Evolutionary conservation across 1,140 invertebrate genomes (phyloP).

Genomic region (Bombus cullumanus): DNA sequence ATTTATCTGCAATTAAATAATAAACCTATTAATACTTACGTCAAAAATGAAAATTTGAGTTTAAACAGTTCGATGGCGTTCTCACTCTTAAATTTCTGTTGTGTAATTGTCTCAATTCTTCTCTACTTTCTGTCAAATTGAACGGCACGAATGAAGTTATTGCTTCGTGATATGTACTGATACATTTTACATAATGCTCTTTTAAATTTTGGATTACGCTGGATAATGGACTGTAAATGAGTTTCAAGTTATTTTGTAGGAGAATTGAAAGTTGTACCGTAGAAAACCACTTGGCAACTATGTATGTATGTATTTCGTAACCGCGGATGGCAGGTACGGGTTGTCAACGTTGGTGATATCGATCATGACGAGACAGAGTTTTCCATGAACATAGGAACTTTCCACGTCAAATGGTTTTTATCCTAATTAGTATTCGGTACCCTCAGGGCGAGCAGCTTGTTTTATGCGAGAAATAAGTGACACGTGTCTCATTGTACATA

Average conservation of each 20-base stretch:
- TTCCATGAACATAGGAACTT: slow-evolving; percentile 13
- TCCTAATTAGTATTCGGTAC: slow-evolving; percentile 34
- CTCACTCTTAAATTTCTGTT: no score
- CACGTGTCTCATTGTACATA: background rate
- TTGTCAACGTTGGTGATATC: slow-evolving; percentile 11
- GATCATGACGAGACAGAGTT: slow-evolving; percentile 4
- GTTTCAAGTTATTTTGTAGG: background rate
- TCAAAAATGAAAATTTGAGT: no score
- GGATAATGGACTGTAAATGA: background rate
- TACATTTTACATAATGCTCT: background rate
- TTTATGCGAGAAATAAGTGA: slow-evolving; percentile 9
- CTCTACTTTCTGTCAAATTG: no score
- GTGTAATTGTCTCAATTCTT: background rate
- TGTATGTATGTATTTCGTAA: slow-evolving; percentile 4
- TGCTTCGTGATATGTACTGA: background rate
- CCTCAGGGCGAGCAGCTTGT: background rate
- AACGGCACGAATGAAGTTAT: background rate
- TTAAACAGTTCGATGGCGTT: no score
- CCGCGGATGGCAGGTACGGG: background rate
- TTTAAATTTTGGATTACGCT: background rate
- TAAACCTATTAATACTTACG: no score
- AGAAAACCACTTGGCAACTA: background rate
- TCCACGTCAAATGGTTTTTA: slow-evolving; percentile 41
- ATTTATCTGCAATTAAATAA: no score
- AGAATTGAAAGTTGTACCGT: background rate